Base-by-base conservation (phyloP, 2,113 vertebrate species). In the Acrocephalus arundinaceus region DNA sequence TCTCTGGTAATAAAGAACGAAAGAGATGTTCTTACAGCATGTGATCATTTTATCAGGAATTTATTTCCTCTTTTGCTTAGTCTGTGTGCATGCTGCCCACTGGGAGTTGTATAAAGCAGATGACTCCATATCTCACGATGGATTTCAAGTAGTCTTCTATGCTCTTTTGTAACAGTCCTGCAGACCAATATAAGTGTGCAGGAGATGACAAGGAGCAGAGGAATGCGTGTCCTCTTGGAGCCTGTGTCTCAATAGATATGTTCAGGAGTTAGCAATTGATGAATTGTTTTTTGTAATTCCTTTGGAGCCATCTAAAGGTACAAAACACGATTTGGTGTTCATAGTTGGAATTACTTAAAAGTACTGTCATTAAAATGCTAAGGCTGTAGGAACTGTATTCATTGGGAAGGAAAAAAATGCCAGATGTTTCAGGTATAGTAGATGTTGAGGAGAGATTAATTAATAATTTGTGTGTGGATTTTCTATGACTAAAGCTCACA, bases 391-490 rank as follows among this genome's bases (percentile, higher is more conserved):
- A 82, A 73, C 35, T 49, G 30, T 87, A 70, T 75, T 92, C 83
- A 93, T 81, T 91, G 89, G 84, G 87, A 96, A 52, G 71, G 74
- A 92, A 90, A 85, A 35, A 82, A 94, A 84, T 86, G 78, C 93
- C 97, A 97, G 88, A 87, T 97, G 91, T 94, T 96, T 93, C 93
- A 94, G 93, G 90, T 96, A 76, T 23, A 51, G 76, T 74, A 72
- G 72, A 82, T 82, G 65, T 88, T 12, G 11, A 93, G 46, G 79
- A 89, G 80, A 71, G 68, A 94, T 96, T 95, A 94, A 96, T 96
- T 96, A 84, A 89, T 95, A 78, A 78, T 93, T 95, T 92, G 49
- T 89, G 61, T 89, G 85, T 65, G 62, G 78, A 41, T 94, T 93
- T 97, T 94, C 51, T 73, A 8, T 72, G 52, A 63, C 43, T 92